Base-by-base conservation (phyloP, 2,113 vertebrate species). In the Hepsetus odoe region DNA sequence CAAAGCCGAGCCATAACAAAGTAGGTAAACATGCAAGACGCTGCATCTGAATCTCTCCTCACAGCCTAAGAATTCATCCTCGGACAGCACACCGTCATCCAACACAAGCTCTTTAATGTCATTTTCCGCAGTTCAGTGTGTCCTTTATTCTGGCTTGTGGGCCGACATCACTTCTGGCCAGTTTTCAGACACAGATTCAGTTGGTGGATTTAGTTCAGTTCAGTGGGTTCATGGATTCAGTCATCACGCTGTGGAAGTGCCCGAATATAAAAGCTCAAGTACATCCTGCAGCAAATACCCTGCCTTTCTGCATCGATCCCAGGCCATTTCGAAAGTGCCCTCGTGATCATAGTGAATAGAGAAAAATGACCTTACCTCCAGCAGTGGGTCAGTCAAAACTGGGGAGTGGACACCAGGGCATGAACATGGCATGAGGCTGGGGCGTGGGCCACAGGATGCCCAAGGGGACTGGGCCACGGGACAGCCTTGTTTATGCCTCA, bases 81-180 rank as follows among this genome's bases (percentile, higher is more conserved):
- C 49, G 32, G 62, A 76, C 71, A 68, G 79, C 65, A 80, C 61
- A 66, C 42, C 26, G 58, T 84, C 69, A 79, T 73, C 68, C 49
- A 80, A 79, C 53, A 83, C 83, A 64, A 76, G 66, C 85, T 87
- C 82, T 86, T 85, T 86, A 82, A 74, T 8, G n/a, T 22, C 38
- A 0, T 68, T 77, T 40, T 33, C 64, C 33, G 42, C 51, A 42
- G 35, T 38, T 69, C 53, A 32, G 20, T 24, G 30, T 67, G 74
- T 64, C 70, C 56, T 42, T 53, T 76, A 64, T 32, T 80, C 13
- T 9, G 30, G 16, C 32, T 33, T 8, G 40, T 5, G 56, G 13
- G 13, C 40, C 33, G 26, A 28, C 51, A 12, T 18, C 22, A 44
- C 70, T 26, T 10, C 33, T 33, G 32, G n/a, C 32, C 69, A 16